phyloP scores from a whole-genome alignment of 1,140 invertebrate species.

The Bemisia tabaci region DNA sequence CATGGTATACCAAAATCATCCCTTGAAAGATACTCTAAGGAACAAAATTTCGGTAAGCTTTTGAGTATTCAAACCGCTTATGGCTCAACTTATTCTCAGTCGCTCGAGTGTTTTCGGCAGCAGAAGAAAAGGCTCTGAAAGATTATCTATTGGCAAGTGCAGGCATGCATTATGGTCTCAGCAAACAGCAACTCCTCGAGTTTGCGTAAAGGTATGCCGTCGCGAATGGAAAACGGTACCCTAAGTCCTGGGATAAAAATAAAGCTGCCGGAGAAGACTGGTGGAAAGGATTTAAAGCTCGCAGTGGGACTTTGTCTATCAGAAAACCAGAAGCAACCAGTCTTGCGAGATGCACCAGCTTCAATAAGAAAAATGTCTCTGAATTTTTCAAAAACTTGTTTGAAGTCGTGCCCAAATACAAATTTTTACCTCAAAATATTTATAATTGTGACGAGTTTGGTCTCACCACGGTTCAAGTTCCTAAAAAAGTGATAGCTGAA shows the following conservation, averaged over 20 bases:
- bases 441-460: constrained; percentile 34
- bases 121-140: not conserved
- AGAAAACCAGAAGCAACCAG: constrained; percentile 16
- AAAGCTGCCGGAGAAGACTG: constrained; percentile 27
- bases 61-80: not conserved
- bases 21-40: not conserved
- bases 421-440: constrained; percentile 27
- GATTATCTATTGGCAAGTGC: constrained; percentile 13
- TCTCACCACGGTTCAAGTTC: constrained; percentile 32
- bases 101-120: not conserved
- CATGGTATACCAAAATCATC: not conserved
- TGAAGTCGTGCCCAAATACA: constrained; percentile 22
- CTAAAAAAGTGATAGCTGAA: constrained; percentile 24
- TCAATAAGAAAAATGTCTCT: constrained; percentile 17
- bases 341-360: constrained; percentile 12
- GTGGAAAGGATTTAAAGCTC: constrained; percentile 24
- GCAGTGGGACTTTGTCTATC: constrained; percentile 25
- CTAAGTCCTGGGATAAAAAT: constrained; percentile 25
- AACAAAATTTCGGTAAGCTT: not conserved
- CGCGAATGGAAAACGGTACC: constrained; percentile 19
- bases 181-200: constrained; percentile 5
- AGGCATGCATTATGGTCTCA: constrained; percentile 20
- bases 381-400: constrained; percentile 26
- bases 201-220: constrained; percentile 23
- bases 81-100: not conserved